phyloP scores from a whole-genome alignment of 2,888 invertebrate genomes.

The Leucozona laternaria region DNA sequence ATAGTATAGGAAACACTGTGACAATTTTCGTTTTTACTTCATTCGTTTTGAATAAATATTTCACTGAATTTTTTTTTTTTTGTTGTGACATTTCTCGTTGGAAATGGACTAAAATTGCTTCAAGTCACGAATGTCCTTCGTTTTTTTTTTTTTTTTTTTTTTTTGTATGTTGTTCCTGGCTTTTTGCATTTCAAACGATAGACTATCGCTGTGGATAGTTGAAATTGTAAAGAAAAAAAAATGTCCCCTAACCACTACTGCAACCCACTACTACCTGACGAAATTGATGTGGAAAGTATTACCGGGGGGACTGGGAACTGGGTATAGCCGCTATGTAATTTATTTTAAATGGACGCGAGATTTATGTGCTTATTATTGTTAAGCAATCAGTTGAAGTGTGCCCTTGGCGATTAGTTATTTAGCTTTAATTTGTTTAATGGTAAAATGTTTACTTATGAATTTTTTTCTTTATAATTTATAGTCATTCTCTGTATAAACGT shows the following conservation, averaged over 20 bases:
- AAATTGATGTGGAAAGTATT: constrained; percentile 21
- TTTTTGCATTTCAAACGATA: constrained; percentile 14
- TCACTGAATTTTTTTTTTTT: background rate
- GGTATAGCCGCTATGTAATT: background rate
- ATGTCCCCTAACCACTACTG: background rate
- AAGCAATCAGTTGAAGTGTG: constrained; percentile 20
- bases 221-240: constrained; percentile 1
- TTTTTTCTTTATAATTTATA: background rate
- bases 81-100: constrained; percentile 5
- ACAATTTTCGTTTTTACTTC: constrained; percentile 38
- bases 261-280: constrained; percentile 16
- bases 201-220: constrained; percentile 1
- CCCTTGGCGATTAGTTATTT: constrained; percentile 5
- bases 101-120: constrained; percentile 56
- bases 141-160: background rate
- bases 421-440: constrained; percentile 5
- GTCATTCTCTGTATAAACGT: background rate
- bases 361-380: constrained; percentile 26
- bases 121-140: constrained; percentile 68
- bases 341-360: constrained; percentile 10
- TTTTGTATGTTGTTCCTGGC: background rate
- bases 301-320: background rate
- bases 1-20: constrained; percentile 12
- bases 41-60: constrained; percentile 34
- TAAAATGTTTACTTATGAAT: background rate